A percentile compares a stretch with the other conserved stretches of the same genome.
These are phyloP conservation scores for Henicopernis longicauda DNA, from an alignment of 2,113 vertebrate species.

Conservation along the genomic window DNA sequence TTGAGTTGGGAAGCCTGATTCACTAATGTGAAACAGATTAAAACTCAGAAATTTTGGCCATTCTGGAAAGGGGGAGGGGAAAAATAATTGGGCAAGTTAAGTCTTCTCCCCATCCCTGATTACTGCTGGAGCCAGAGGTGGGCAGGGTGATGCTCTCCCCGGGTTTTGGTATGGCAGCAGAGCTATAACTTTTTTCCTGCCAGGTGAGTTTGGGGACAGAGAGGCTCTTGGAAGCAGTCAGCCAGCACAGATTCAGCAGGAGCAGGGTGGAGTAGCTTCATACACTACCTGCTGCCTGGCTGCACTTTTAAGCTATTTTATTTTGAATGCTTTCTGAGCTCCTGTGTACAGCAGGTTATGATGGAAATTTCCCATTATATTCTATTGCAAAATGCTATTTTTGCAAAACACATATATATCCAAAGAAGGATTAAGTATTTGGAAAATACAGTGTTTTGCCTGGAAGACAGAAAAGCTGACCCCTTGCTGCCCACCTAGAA, in stretches of 20 bases:
- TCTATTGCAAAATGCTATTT: not conserved
- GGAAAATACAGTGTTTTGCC: not conserved
- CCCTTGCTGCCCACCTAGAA: not conserved
- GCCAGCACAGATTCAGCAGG: not conserved
- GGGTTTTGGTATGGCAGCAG: not conserved
- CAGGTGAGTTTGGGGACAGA: not conserved
- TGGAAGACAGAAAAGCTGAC: not conserved
- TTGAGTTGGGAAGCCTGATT: not conserved
- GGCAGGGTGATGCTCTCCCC: accelerated
- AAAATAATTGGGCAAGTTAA: not conserved
- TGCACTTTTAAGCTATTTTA: not conserved
- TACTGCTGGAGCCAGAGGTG: not conserved
- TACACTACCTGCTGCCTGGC: accelerated
- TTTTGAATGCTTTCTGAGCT: not conserved
- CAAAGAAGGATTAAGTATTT: not conserved
- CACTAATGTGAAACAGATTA: not conserved
- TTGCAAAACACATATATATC: not conserved
- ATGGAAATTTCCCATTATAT: not conserved
- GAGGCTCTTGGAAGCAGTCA: not conserved
- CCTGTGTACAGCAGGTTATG: not conserved
- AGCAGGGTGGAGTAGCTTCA: not conserved
- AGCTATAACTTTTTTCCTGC: not conserved
- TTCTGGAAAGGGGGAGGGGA: not conserved
- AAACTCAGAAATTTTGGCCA: not conserved
- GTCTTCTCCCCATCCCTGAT: not conserved